Percentiles rank a stretch among this genome's conserved stretches.
Conservation (phyloP, 2,113 vertebrate genomes). For the Typhlomys cinereus region DNA sequence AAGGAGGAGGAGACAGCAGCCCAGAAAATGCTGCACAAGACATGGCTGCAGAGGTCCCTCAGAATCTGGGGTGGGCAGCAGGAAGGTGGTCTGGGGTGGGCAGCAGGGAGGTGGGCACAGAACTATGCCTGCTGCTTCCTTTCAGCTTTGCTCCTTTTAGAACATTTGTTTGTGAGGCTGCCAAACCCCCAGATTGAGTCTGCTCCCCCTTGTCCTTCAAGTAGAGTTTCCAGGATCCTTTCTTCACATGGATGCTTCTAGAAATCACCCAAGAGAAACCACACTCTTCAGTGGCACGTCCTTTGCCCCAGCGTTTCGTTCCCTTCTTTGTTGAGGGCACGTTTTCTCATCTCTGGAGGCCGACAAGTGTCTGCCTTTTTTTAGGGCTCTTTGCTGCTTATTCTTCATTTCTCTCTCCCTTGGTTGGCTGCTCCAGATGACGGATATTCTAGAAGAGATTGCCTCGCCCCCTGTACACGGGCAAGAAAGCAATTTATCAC, state of each 20-base stretch:
- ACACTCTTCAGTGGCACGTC: background rate
- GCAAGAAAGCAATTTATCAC: conserved; percentile 82
- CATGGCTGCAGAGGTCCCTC: background rate
- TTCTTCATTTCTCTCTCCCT: conserved; percentile 8
- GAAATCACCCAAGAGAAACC: background rate
- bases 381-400: background rate
- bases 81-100: background rate
- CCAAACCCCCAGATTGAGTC: background rate
- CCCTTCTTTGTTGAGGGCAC: background rate
- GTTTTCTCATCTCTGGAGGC: rapidly evolving
- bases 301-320: background rate
- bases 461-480: conserved; percentile 44
- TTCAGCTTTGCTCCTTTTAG: background rate
- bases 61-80: rapidly evolving
- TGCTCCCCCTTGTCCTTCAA: background rate
- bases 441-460: conserved; percentile 52
- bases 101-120: background rate
- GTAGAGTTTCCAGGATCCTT: background rate
- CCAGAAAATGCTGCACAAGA: rapidly evolving
- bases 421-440: background rate
- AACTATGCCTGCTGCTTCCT: background rate
- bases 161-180: background rate
- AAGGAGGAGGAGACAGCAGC: background rate
- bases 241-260: background rate
- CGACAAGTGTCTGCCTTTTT: background rate